Base-by-base conservation (phyloP, 2,888 invertebrate genomes). In the Mechanitis messenoides region DNA sequence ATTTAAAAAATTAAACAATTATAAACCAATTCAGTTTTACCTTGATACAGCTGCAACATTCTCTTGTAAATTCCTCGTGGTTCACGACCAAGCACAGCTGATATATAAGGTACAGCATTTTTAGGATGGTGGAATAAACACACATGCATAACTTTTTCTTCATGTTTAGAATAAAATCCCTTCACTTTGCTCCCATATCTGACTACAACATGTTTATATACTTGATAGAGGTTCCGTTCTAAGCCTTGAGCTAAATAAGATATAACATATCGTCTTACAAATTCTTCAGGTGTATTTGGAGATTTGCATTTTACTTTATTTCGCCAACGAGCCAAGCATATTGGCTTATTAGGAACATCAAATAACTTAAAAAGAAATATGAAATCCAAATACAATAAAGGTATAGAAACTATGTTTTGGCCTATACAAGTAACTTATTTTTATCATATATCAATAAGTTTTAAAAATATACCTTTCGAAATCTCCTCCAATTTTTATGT, bases 111-210 rank as follows among this genome's bases (percentile, higher is more conserved):
- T 4, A 78, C 77, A 56, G 79, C 76, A 60, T 77, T 68, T 35
- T 71, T 69, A 12, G 83, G 79, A 56, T 74, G 70, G 62, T 87
- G 79, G 53, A 71, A 68, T 57, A 81, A 77, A 69, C 83, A 84
- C 33, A 84, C 77, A 64, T 80, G 70, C 74, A 88, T 83, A 9
- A 87, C 71, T 75, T 82, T 85, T 71, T 81, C 75, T 74, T 87
- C 87, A 56, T 70, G 66, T 35, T 65, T n/a, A 9, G 77, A 71
- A 67, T 81, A 85, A 2, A 61, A 45, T 5, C 83, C 81, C 70
- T 74, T 83, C 1, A 62, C 64, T 55, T 73, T 70, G 42, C 67
- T 70, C 56, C 77, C 78, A 72, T 75, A 80, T 61, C 72, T 60
- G 45, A 71, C 69, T 35, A 79, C 64, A 55, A 86, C 69, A 67